Evolutionary conservation across 1,140 invertebrate genomes (phyloP).

Genomic region (Heterodera carotae): DNA sequence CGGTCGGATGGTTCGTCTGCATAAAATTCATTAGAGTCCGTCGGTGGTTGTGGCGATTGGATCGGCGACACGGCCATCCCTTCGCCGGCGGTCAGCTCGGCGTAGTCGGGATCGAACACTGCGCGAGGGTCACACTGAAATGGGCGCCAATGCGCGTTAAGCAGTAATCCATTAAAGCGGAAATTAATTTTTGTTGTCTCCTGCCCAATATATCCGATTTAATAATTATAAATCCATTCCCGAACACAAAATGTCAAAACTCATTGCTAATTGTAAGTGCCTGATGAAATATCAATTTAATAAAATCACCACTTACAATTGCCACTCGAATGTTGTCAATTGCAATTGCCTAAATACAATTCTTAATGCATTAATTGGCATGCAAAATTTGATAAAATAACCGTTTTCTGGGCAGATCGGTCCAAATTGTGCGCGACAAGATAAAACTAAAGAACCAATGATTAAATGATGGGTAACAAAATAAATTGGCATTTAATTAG

Average conservation of each 20-base stretch:
- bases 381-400: background rate
- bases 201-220: too few species aligned
- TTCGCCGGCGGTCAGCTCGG: background rate
- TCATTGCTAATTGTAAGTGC: too few species aligned
- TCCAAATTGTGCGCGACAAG: constrained; percentile 62
- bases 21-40: background rate
- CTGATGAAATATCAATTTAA: too few species aligned
- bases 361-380: background rate
- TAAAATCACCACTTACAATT: constrained; percentile 43
- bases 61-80: background rate
- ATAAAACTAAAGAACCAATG: constrained; percentile 53
- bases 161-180: too few species aligned
- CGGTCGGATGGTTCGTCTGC: background rate
- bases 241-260: too few species aligned
- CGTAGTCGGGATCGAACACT: constrained; percentile 3
- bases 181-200: too few species aligned
- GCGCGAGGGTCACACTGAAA: constrained; percentile 36
- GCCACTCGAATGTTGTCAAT: constrained; percentile 64
- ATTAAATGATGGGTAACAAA: too few species aligned
- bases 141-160: too few species aligned
- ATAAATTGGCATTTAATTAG: too few species aligned
- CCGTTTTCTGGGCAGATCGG: constrained; percentile 51
- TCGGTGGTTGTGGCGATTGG: too few species aligned
- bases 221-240: too few species aligned
- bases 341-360: constrained; percentile 45